Evolutionary conservation across 2,113 vertebrate genomes (phyloP).

Genomic region (Ibidorhyncha struthersii): DNA sequence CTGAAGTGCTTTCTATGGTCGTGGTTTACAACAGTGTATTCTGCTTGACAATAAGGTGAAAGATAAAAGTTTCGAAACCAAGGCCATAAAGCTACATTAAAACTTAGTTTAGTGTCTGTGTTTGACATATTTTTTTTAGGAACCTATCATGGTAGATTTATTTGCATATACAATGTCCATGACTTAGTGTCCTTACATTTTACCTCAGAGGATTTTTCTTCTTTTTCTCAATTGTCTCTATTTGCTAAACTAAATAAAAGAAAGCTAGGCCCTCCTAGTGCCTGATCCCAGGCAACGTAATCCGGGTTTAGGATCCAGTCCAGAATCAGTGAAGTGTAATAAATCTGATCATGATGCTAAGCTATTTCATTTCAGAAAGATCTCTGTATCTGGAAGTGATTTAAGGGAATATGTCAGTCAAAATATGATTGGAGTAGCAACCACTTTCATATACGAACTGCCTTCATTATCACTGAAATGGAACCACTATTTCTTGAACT

Average conservation of each 20-base stretch:
- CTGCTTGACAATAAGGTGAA: not conserved
- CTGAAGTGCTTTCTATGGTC: not conserved
- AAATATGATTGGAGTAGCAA: not conserved
- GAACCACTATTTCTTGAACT: not conserved
- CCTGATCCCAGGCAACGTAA: not conserved
- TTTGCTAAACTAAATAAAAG: not conserved
- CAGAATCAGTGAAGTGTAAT: not conserved
- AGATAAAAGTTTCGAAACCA: not conserved
- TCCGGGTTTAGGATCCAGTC: not conserved
- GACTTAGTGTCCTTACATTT: not conserved
- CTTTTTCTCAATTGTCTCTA: not conserved
- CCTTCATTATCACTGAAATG: not conserved
- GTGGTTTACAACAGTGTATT: not conserved
- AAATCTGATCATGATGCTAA: not conserved
- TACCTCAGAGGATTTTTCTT: not conserved
- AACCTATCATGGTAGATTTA: not conserved
- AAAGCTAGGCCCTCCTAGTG: not conserved
- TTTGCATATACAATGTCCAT: not conserved
- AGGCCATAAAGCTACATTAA: not conserved
- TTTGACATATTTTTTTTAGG: not conserved
- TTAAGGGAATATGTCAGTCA: not conserved
- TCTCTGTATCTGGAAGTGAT: not conserved
- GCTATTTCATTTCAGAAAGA: not conserved
- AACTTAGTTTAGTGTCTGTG: not conserved
- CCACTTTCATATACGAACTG: not conserved